phyloP scores from a whole-genome alignment of 2,113 vertebrate species.

The Ranitomeya imitator region DNA sequence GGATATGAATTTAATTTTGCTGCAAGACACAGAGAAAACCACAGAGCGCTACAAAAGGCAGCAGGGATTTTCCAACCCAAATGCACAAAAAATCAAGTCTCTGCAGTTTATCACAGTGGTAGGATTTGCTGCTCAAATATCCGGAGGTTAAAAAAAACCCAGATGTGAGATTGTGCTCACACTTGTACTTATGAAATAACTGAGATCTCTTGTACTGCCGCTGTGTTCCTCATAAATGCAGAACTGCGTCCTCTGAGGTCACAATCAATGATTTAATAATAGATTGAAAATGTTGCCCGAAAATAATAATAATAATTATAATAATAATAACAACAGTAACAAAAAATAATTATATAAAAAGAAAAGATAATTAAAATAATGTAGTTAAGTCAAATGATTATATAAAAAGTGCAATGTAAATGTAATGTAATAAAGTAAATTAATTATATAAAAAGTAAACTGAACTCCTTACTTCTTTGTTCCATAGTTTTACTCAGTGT shows the following conservation, averaged over 20 bases:
- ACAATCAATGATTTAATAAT: neutral
- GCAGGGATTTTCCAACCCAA: constrained; percentile 3
- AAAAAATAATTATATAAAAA: no score
- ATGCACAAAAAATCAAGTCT: neutral
- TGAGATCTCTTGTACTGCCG: neutral
- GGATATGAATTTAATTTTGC: constrained; percentile 9
- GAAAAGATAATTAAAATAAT: no score
- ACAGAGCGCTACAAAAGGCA: constrained; percentile 8
- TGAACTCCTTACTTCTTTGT: no score
- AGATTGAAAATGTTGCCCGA: neutral
- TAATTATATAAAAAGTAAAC: no score
- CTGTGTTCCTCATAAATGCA: neutral
- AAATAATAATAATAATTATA: neutral
- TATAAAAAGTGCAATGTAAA: no score
- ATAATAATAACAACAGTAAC: neutral
- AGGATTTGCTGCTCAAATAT: constrained; percentile 3
- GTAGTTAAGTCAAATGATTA: no score
- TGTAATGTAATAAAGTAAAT: no score
- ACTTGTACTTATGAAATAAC: neutral
- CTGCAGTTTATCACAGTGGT: constrained; percentile 2
- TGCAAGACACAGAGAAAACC: neutral
- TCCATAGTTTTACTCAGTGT: no score
- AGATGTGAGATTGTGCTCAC: neutral
- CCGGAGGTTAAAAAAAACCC: neutral
- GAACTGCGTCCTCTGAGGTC: neutral